Percentiles rank a stretch among this genome's conserved stretches.
Evolutionary conservation across 2,888 invertebrate species (phyloP).

Genomic region (Cheilosia variabilis): DNA sequence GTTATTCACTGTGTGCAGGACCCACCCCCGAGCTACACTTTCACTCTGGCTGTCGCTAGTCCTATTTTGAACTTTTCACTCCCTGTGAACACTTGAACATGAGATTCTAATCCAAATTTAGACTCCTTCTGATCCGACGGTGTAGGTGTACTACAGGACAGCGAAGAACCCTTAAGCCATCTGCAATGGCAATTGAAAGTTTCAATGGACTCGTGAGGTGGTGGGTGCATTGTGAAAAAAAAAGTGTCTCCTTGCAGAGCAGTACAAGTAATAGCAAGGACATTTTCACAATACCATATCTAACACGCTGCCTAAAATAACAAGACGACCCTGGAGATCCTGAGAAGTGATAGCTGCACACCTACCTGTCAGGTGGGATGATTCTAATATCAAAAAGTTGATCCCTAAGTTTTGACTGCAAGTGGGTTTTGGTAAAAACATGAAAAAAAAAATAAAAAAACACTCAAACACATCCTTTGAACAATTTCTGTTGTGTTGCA

Average conservation of each 20-base stretch:
- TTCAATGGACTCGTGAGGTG: conserved; percentile 38
- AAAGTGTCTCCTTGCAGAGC: conserved; percentile 5
- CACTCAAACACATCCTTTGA: conserved; percentile 38
- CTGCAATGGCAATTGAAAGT: conserved; percentile 57
- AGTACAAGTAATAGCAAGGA: conserved; percentile 41
- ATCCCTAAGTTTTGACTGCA: conserved; percentile 32
- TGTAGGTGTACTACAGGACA: conserved; percentile 9
- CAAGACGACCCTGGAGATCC: conserved; percentile 1
- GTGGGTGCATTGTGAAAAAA: conserved; percentile 15
- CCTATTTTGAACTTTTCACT: conserved; percentile 45
- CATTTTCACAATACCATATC: conserved; percentile 37
- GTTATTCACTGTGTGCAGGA: conserved; percentile 40
- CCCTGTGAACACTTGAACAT: conserved; percentile 47
- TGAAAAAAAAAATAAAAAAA: not conserved
- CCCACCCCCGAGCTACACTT: conserved; percentile 11
- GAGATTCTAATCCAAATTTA: conserved; percentile 66
- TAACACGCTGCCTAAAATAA: conserved; percentile 6
- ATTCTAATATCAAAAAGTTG: not conserved
- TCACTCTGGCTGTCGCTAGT: not conserved
- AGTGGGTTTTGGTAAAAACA: conserved; percentile 30
- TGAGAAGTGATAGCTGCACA: conserved; percentile 38
- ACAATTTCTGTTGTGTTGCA: conserved; percentile 35
- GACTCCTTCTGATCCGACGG: conserved; percentile 25
- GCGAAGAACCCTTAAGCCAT: conserved; percentile 36
- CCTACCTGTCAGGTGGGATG: conserved; percentile 40